Conservation (phyloP, 2,888 invertebrate species). For the Mystacides longicornis region DNA sequence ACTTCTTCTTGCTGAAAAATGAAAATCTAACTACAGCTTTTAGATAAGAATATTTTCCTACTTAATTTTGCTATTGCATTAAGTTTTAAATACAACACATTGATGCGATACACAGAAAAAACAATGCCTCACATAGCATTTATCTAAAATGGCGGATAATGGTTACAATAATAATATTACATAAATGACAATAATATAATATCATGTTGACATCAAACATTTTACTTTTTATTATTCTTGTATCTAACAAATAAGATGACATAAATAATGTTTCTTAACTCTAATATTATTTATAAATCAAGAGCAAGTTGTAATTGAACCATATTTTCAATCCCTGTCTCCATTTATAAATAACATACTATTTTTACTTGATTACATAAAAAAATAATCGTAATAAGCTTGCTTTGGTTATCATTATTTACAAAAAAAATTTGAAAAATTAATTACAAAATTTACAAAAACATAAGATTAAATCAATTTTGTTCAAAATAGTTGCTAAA, state of each 20-base stretch:
- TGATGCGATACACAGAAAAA: slow-evolving; percentile 24
- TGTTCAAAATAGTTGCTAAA: too few species aligned
- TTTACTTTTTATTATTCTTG: not conserved
- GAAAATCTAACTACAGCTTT: too few species aligned
- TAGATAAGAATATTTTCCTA: not conserved
- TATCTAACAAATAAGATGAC: slow-evolving; percentile 22
- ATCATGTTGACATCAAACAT: slow-evolving; percentile 22
- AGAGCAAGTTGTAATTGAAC: not conserved
- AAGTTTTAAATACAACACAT: slow-evolving; percentile 25
- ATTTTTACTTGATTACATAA: slow-evolving; percentile 13
- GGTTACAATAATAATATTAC: slow-evolving; percentile 7
- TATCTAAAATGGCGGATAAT: slow-evolving; percentile 14
- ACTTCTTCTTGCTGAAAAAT: too few species aligned
- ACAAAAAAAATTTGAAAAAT: slow-evolving; percentile 11
- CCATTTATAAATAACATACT: not conserved
- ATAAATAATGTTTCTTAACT: slow-evolving; percentile 17
- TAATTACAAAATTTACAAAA: slow-evolving; percentile 6
- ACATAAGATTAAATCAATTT: not conserved
- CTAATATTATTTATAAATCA: not conserved
- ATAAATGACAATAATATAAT: slow-evolving; percentile 15
- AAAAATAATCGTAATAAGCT: slow-evolving; percentile 23
- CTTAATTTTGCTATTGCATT: slow-evolving; percentile 2
- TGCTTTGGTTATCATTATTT: slow-evolving; percentile 21
- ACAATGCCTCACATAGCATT: slow-evolving; percentile 19
- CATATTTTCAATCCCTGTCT: not conserved